Evolutionary conservation across 2,888 invertebrate genomes (phyloP).

Genomic region (Cheilosia grossa): DNA sequence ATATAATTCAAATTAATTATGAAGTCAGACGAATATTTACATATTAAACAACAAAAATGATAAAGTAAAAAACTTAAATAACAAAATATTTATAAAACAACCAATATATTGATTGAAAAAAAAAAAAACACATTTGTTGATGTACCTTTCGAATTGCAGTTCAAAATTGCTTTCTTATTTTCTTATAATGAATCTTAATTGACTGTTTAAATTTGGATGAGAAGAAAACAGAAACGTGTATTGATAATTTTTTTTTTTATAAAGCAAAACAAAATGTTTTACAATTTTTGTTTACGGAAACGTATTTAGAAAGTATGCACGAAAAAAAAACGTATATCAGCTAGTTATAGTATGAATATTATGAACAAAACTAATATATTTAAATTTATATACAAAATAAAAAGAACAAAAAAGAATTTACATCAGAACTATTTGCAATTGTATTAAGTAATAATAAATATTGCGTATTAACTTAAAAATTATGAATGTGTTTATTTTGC

Average conservation of each 20-base stretch:
- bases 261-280: slow-evolving; percentile 36
- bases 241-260: slow-evolving; percentile 51
- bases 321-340: slow-evolving; percentile 51
- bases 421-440: slow-evolving; percentile 71
- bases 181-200: slow-evolving; percentile 61
- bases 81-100: slow-evolving; percentile 69
- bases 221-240: slow-evolving; percentile 55
- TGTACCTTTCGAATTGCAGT: slow-evolving; percentile 83
- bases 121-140: slow-evolving; percentile 75
- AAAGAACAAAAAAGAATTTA: slow-evolving; percentile 59
- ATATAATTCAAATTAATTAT: slow-evolving; percentile 60
- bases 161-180: slow-evolving; percentile 80
- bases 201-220: slow-evolving; percentile 61
- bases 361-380: slow-evolving; percentile 66
- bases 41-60: slow-evolving; percentile 66
- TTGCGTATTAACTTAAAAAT: slow-evolving; percentile 58
- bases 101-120: slow-evolving; percentile 51
- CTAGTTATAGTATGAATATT: slow-evolving; percentile 57
- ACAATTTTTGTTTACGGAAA: slow-evolving; percentile 46
- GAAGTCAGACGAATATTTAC: slow-evolving; percentile 70
- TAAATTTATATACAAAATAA: slow-evolving; percentile 59
- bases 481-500: slow-evolving; percentile 2
- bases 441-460: slow-evolving; percentile 71
- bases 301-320: slow-evolving; percentile 54
- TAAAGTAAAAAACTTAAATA: slow-evolving; percentile 54